Evolutionary conservation across 2,113 vertebrate species (phyloP), one percentile per base, ranked within the genome.

Genomic region (Diphyllodes magnificus): DNA sequence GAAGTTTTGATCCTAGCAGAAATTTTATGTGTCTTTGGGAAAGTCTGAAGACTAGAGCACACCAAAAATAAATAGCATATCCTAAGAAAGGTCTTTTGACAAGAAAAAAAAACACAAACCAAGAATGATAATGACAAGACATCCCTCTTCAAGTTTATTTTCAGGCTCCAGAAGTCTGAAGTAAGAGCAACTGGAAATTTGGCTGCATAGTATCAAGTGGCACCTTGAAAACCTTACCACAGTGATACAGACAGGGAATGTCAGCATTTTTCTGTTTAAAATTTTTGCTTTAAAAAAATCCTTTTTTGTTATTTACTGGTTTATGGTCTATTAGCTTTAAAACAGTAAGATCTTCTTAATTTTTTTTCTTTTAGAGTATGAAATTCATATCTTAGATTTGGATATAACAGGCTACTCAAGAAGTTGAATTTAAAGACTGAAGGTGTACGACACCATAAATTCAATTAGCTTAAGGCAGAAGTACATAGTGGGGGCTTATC

Each of bases 1-100:
- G 45, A 72, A 83, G 39, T 92, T 93, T 80, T 94, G 82, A 92
- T 93, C 85, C 69, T 50, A 45, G 30, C n/a, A 90, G 39, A 90
- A 83, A 70, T 83, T 88, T 81, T 33, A 37, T 28, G 15, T 47
- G 47, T 72, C 47, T 82, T 71, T 40, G 60, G 44, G 37, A 84
- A 89, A 91, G 57, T 80, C 47, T 47, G 44, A 78, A 78, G 47
- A 44, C 21, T 44, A 28, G 33, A 93, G 22, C 10, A 51, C 35
- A 75, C 4, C 24, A 89, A 40, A 82, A 94, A 79, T 31, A 95
- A 91, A 75, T 71, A 63, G 8, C 3, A 15, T 39, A 50, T 21
- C 23, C 23, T 54, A 60, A 70, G 42, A 61, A 40, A 77, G n/a
- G 8, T 17, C 15, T 54, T 81, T 72, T 47, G 37, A 33, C 13